Conservation (phyloP, 2,797 vertebrate species). For the Microhierax caerulescens region DNA sequence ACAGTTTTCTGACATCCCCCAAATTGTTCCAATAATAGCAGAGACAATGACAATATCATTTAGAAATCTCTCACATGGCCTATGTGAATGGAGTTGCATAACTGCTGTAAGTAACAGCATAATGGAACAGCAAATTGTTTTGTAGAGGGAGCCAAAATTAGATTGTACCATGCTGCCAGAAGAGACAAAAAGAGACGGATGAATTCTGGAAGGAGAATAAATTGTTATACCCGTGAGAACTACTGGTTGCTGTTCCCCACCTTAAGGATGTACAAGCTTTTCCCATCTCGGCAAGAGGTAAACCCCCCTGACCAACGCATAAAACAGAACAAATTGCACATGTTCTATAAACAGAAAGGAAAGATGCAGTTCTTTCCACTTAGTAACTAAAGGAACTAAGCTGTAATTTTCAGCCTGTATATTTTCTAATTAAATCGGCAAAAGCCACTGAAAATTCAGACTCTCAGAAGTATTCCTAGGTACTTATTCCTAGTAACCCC, state of each 20-base stretch:
- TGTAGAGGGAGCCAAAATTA: constrained; percentile 40
- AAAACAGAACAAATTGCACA: neutral
- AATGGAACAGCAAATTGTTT: constrained; percentile 55
- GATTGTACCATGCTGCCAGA: neutral
- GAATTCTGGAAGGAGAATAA: constrained; percentile 30
- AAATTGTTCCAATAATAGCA: constrained; percentile 66
- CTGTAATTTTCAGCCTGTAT: neutral
- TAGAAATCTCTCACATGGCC: constrained; percentile 45
- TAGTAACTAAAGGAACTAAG: neutral
- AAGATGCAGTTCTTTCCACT: neutral
- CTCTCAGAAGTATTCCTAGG: neutral
- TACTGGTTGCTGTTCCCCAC: neutral
- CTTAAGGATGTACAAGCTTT: neutral
- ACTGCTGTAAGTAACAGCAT: constrained; percentile 51
- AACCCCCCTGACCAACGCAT: neutral
- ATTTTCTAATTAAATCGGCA: neutral
- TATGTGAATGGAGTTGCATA: constrained; percentile 25
- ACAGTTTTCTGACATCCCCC: constrained; percentile 45
- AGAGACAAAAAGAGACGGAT: constrained; percentile 6
- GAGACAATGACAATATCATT: constrained; percentile 61
- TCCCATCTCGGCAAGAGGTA: neutral
- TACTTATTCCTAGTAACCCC: neutral
- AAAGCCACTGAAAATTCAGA: neutral
- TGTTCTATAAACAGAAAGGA: neutral
- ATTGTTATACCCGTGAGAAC: neutral